These are phyloP conservation scores for Cirrhinus molitorella DNA, from an alignment of 2,797 vertebrate genomes.

Conservation along the genomic window DNA sequence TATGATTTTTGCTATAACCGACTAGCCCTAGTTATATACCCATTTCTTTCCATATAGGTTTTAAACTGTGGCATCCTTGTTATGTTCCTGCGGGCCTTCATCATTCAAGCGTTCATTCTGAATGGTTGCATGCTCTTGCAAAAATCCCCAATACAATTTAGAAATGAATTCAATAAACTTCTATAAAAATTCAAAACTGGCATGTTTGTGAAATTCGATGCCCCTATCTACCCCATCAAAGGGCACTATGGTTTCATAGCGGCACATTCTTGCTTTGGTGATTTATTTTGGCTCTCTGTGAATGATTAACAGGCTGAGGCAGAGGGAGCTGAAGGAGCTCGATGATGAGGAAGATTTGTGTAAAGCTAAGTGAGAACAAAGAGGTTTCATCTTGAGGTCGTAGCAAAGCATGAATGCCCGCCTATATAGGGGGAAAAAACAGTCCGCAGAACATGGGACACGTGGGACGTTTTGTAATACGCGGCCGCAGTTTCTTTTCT, in stretches of 20 bases:
- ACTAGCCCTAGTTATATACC: not conserved
- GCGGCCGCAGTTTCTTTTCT: not conserved
- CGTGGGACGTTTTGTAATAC: constrained; percentile 34
- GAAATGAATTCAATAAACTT: constrained; percentile 57
- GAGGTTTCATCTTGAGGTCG: constrained; percentile 55
- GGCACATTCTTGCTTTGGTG: constrained; percentile 60
- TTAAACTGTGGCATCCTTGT: not conserved
- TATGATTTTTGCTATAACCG: too few species aligned
- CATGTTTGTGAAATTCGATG: constrained; percentile 66
- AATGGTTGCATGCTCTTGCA: constrained; percentile 34
- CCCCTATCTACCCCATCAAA: constrained; percentile 67
- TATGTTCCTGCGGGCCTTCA: not conserved
- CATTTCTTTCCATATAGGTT: not conserved
- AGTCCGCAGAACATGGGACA: constrained; percentile 30
- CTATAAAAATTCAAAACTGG: constrained; percentile 55
- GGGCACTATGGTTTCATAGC: constrained; percentile 59
- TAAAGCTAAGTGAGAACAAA: constrained; percentile 63
- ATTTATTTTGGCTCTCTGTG: constrained; percentile 69
- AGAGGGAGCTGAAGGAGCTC: constrained; percentile 51
- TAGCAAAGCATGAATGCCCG: constrained; percentile 38
- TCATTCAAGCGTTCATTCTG: constrained; percentile 3
- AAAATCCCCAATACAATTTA: constrained; percentile 60
- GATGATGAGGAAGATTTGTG: constrained; percentile 65
- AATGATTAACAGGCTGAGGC: constrained; percentile 71
- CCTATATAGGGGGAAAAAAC: constrained; percentile 20